Conservation (phyloP, 2,113 vertebrate species). For the Sturnira hondurensis region DNA sequence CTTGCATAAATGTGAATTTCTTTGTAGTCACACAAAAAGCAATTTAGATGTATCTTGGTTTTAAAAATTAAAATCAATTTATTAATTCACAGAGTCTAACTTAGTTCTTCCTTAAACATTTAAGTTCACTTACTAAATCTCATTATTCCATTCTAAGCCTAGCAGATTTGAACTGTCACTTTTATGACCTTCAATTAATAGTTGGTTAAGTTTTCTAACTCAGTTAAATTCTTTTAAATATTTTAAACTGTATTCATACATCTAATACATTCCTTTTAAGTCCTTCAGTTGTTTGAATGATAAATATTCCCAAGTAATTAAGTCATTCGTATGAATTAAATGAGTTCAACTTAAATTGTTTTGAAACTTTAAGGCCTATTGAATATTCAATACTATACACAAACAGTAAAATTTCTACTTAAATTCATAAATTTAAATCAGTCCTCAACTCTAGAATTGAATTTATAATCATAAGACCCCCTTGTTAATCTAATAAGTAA, state of each 20-base stretch:
- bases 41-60: neutral
- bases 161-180: neutral
- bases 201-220: constrained; percentile 1
- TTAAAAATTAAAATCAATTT: neutral
- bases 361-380: neutral
- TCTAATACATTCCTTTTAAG: neutral
- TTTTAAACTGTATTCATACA: neutral
- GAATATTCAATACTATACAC: neutral
- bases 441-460: neutral
- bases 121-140: neutral
- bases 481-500: neutral
- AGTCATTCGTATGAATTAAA: neutral
- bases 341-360: neutral
- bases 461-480: neutral
- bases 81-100: neutral
- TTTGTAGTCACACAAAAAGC: neutral
- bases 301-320: constrained; percentile 18
- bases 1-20: neutral
- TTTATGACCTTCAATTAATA: constrained; percentile 37
- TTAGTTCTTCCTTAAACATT: constrained; percentile 18
- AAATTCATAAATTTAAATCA: neutral
- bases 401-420: neutral
- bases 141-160: neutral
- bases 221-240: neutral
- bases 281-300: neutral